Percentiles rank a stretch among this genome's conserved stretches.
phyloP scores from a whole-genome alignment of 2,113 vertebrate genomes.

The Scartelaos histophorus region DNA sequence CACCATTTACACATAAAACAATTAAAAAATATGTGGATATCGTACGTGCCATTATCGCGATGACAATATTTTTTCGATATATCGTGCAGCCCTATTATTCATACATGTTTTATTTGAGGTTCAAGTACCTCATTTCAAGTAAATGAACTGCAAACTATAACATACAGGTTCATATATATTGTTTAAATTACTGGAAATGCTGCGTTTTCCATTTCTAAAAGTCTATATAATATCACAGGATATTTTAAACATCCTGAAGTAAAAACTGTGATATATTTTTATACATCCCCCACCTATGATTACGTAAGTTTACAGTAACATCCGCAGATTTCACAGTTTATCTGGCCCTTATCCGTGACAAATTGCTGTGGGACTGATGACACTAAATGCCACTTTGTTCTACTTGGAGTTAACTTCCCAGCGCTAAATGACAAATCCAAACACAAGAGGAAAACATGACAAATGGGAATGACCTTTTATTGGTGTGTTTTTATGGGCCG shows the following conservation, averaged over 20 bases:
- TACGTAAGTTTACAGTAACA: background rate
- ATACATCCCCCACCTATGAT: background rate
- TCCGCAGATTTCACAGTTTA: background rate
- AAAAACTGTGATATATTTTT: background rate
- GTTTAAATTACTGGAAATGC: too few relatives aligned
- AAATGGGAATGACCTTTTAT: slow-evolving; percentile 38
- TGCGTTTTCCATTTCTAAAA: too few relatives aligned
- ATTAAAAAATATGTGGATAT: too few relatives aligned
- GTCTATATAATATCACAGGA: background rate
- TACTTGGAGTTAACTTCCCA: background rate
- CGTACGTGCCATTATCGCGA: too few relatives aligned
- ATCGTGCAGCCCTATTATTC: too few relatives aligned
- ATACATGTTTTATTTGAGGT: too few relatives aligned
- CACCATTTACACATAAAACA: too few relatives aligned
- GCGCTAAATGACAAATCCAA: slow-evolving; percentile 12
- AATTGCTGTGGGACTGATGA: background rate
- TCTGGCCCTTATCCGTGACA: background rate
- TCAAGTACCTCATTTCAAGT: too few relatives aligned
- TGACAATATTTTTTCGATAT: too few relatives aligned
- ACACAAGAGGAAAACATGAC: background rate
- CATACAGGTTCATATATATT: too few relatives aligned
- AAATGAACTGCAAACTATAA: too few relatives aligned
- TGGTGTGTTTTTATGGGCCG: slow-evolving; percentile 38
- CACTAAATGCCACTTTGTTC: background rate
- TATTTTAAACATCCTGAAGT: background rate